These are phyloP conservation scores for Dipodomys merriami DNA, from an alignment of 2,113 vertebrate genomes.

Conservation along the genomic window DNA sequence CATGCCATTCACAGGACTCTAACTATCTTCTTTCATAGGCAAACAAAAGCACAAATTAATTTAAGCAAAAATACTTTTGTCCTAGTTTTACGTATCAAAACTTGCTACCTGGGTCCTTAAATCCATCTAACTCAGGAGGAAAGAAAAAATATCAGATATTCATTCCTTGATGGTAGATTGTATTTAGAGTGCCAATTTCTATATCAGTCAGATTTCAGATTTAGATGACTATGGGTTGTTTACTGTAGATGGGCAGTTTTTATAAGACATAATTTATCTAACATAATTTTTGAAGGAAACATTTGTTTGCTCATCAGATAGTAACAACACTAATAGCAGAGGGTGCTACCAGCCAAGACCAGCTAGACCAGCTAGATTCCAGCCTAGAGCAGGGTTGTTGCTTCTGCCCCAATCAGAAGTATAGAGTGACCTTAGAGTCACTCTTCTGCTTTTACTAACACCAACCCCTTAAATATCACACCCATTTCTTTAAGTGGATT, in stretches of 20 bases:
- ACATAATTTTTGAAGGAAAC: neutral
- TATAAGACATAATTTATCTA: neutral
- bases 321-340: neutral
- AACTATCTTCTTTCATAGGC: neutral
- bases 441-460: neutral
- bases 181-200: neutral
- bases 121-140: neutral
- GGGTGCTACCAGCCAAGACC: neutral
- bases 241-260: neutral
- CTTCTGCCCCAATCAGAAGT: neutral
- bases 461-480: neutral
- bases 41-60: neutral
- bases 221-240: neutral
- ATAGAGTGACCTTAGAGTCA: neutral
- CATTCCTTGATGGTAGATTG: neutral
- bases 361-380: too few relatives aligned
- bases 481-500: neutral
- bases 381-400: fast-evolving
- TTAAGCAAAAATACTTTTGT: neutral
- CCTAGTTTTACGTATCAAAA: neutral
- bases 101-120: neutral
- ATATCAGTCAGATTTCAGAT: neutral
- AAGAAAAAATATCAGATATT: neutral
- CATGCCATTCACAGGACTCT: neutral
- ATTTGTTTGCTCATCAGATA: neutral